These are phyloP conservation scores for Pangasius macronema DNA, from an alignment of 2,797 vertebrate genomes.

Conservation along the genomic window DNA sequence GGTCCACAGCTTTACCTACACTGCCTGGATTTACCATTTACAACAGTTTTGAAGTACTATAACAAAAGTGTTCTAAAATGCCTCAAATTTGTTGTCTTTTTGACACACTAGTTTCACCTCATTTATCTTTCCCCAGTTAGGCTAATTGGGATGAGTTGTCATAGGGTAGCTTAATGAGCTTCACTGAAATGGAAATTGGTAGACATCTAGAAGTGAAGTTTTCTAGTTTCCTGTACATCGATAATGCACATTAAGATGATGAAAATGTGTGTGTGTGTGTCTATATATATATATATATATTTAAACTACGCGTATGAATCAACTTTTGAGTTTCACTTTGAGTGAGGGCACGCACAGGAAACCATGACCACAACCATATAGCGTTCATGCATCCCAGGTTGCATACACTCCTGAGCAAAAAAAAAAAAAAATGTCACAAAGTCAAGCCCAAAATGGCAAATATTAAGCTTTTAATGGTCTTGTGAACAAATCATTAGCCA, in stretches of 20 bases:
- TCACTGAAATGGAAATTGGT: background rate
- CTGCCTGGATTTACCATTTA: constrained; percentile 51
- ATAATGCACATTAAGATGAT: background rate
- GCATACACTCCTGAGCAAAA: no score
- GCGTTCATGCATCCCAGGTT: background rate
- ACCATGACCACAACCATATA: background rate
- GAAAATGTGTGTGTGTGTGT: background rate
- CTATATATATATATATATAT: background rate
- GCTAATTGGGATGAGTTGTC: background rate
- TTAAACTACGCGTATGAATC: background rate
- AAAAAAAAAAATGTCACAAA: no score
- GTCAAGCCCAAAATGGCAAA: no score
- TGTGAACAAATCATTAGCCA: no score
- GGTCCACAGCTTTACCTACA: constrained; percentile 71
- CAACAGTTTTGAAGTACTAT: constrained; percentile 20
- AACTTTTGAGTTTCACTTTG: constrained; percentile 1
- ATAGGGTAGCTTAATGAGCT: background rate
- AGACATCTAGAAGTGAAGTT: background rate
- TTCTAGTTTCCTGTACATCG: background rate
- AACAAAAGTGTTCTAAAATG: background rate
- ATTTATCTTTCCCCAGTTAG: background rate
- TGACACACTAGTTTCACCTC: background rate
- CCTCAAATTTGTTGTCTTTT: background rate
- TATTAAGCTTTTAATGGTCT: no score
- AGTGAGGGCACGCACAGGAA: background rate